These are phyloP conservation scores for Phragmatobia fuliginosa DNA, from an alignment of 2,888 invertebrate species.

Conservation along the genomic window DNA sequence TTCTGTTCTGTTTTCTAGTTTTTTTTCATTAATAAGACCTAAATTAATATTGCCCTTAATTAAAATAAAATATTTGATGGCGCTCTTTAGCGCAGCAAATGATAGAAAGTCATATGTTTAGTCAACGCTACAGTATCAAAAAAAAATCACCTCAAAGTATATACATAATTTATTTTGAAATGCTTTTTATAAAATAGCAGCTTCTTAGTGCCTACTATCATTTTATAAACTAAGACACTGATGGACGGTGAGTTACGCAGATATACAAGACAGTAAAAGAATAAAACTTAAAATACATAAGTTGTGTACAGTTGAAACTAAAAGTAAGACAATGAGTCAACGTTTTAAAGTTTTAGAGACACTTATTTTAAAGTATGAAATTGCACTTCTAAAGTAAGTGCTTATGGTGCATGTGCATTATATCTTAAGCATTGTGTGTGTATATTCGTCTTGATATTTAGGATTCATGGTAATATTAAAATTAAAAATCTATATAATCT, in stretches of 20 bases:
- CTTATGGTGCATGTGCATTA: background rate
- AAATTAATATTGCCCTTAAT: background rate
- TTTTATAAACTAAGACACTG: too few relatives aligned
- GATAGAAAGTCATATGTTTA: background rate
- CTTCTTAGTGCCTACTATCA: too few relatives aligned
- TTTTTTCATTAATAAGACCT: slow-evolving; percentile 17
- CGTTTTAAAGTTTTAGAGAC: background rate
- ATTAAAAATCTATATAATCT: background rate
- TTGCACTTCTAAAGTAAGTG: background rate
- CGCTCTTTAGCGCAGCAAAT: too few relatives aligned
- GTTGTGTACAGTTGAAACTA: background rate
- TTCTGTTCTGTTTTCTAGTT: slow-evolving; percentile 12
- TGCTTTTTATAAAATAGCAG: too few relatives aligned
- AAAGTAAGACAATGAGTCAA: background rate
- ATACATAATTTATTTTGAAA: too few relatives aligned
- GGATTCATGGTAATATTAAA: background rate
- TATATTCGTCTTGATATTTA: background rate
- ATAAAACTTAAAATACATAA: background rate
- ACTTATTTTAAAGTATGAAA: too few relatives aligned
- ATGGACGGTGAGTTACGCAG: too few relatives aligned
- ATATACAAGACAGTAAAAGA: background rate
- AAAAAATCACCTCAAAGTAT: too few relatives aligned
- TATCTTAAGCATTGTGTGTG: background rate
- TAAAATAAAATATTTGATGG: background rate
- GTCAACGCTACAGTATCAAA: background rate